Conservation (phyloP, 2,888 invertebrate genomes). For the Cephus pulcher region DNA sequence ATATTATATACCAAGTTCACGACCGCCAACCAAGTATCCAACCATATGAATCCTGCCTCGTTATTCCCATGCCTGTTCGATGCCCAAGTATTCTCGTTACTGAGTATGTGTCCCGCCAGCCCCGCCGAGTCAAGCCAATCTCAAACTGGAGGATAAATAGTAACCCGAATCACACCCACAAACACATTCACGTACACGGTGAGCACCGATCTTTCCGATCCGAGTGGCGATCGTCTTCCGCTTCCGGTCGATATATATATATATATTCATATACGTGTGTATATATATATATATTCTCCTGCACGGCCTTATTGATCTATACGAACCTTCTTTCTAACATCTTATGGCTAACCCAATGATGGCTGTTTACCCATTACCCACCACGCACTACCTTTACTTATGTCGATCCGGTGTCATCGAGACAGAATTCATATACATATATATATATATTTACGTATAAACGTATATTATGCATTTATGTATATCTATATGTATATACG, state of each 20-base stretch:
- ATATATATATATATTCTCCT: constrained; percentile 21
- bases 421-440: background rate
- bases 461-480: background rate
- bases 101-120: constrained; percentile 56
- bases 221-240: constrained; percentile 42
- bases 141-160: constrained; percentile 54
- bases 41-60: background rate
- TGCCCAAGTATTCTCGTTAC: background rate
- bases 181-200: constrained; percentile 55
- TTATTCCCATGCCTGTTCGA: background rate
- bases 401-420: background rate
- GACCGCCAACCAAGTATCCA: background rate
- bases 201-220: constrained; percentile 64
- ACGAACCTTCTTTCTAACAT: constrained; percentile 15
- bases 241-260: constrained; percentile 23
- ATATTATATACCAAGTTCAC: background rate
- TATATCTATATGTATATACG: background rate
- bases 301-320: constrained; percentile 31
- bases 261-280: background rate
- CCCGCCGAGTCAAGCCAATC: constrained; percentile 65
- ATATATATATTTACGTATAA: background rate
- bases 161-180: constrained; percentile 51
- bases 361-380: background rate
- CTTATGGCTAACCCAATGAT: background rate
- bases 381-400: background rate